These are phyloP conservation scores for Myrmecobius fasciatus DNA, from an alignment of 2,113 vertebrate genomes.

Conservation along the genomic window DNA sequence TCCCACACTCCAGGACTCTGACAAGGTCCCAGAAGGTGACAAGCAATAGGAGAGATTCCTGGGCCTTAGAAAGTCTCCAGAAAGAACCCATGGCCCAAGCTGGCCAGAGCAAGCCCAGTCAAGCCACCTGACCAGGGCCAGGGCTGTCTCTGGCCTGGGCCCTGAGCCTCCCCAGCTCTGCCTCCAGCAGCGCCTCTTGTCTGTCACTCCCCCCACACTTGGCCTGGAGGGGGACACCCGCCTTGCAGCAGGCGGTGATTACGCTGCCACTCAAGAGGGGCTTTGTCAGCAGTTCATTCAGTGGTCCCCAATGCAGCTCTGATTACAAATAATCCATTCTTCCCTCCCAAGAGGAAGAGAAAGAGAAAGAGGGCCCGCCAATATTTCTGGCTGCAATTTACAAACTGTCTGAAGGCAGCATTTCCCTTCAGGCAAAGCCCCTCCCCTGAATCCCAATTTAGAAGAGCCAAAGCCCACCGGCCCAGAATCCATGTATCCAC, in stretches of 20 bases:
- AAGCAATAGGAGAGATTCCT: neutral
- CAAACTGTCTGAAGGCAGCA: neutral
- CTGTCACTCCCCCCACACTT: neutral
- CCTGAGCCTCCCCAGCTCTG: neutral
- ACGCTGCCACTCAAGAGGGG: neutral
- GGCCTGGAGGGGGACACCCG: neutral
- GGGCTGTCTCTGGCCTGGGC: neutral
- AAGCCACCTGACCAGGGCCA: neutral
- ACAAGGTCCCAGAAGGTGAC: neutral
- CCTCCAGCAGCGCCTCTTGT: neutral
- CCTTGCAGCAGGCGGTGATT: neutral
- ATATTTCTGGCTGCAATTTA: neutral
- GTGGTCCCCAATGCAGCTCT: neutral
- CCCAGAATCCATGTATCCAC: neutral
- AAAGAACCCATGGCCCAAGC: neutral
- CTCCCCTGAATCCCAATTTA: neutral
- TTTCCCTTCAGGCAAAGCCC: neutral
- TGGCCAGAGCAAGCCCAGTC: too few species aligned
- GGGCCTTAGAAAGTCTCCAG: neutral
- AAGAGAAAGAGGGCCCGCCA: neutral
- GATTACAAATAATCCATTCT: neutral
- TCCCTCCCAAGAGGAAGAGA: neutral
- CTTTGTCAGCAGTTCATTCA: neutral
- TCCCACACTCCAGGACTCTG: neutral
- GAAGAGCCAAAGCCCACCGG: neutral